phyloP scores from a whole-genome alignment of 2,113 vertebrate species.

The Strix uralensis region DNA sequence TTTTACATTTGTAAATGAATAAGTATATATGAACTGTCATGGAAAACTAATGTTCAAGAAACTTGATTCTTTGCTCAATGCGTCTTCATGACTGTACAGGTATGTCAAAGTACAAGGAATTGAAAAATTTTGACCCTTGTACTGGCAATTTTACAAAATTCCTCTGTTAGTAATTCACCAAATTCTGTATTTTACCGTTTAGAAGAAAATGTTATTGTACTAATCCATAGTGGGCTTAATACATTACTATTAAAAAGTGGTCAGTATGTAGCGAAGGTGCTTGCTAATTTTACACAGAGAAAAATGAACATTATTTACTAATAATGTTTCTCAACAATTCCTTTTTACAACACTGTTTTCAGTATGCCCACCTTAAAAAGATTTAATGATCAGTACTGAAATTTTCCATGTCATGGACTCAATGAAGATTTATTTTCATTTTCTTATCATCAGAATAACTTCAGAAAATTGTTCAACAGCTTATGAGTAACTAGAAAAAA shows the following conservation, averaged over 20 bases:
- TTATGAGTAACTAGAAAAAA: neutral
- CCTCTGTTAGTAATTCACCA: neutral
- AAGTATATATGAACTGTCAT: neutral
- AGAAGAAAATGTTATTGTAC: neutral
- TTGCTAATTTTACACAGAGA: neutral
- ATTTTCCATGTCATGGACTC: neutral
- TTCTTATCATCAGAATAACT: neutral
- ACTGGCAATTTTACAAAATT: neutral
- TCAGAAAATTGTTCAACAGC: neutral
- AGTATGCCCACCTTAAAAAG: neutral
- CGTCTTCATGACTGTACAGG: neutral
- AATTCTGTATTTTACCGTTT: neutral
- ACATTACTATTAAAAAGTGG: neutral
- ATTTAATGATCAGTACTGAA: neutral
- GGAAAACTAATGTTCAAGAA: neutral
- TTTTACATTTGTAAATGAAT: neutral
- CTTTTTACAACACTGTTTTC: neutral
- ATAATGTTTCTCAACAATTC: neutral
- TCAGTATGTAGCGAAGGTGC: neutral
- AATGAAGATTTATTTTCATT: neutral
- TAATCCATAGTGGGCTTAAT: neutral
- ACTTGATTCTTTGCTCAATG: neutral
- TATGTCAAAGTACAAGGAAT: neutral
- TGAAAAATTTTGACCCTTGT: neutral
- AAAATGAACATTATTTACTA: neutral